These are phyloP conservation scores for Caenorhabditis zanzibari DNA, from an alignment of 2,888 invertebrate species.

Conservation along the genomic window DNA sequence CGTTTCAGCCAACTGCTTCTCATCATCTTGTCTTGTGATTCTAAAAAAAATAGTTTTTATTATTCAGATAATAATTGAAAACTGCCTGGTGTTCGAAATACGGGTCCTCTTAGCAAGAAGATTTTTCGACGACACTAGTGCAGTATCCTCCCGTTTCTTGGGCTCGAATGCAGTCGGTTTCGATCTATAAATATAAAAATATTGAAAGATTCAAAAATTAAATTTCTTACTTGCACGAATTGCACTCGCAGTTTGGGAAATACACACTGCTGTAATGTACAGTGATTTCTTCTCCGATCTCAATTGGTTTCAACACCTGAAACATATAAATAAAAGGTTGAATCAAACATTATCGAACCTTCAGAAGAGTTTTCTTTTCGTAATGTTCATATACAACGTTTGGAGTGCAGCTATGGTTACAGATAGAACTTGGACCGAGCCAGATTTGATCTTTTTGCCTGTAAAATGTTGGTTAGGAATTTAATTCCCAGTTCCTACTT, in stretches of 20 bases:
- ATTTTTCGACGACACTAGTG: background rate
- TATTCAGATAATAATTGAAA: background rate
- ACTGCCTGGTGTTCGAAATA: background rate
- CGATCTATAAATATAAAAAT: background rate
- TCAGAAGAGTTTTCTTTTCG: background rate
- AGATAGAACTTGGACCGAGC: conserved; percentile 19
- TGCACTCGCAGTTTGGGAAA: conserved; percentile 3
- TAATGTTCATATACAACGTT: conserved; percentile 5
- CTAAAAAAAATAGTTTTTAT: background rate
- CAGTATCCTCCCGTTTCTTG: background rate
- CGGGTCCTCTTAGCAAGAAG: background rate
- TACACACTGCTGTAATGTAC: background rate
- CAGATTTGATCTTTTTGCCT: conserved; percentile 6
- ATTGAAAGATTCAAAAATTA: no score
- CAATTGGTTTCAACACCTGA: background rate
- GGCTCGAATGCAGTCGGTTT: background rate
- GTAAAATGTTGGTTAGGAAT: background rate
- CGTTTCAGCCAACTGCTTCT: background rate
- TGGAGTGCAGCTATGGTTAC: conserved; percentile 19
- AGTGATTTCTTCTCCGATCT: conserved; percentile 18
- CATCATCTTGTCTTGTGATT: background rate
- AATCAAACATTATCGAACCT: background rate
- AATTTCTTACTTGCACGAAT: conserved; percentile 6
- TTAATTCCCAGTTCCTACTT: background rate
- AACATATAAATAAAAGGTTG: background rate